Base-by-base conservation (phyloP, 2,113 vertebrate genomes). In the Cynoglossus semilaevis region DNA sequence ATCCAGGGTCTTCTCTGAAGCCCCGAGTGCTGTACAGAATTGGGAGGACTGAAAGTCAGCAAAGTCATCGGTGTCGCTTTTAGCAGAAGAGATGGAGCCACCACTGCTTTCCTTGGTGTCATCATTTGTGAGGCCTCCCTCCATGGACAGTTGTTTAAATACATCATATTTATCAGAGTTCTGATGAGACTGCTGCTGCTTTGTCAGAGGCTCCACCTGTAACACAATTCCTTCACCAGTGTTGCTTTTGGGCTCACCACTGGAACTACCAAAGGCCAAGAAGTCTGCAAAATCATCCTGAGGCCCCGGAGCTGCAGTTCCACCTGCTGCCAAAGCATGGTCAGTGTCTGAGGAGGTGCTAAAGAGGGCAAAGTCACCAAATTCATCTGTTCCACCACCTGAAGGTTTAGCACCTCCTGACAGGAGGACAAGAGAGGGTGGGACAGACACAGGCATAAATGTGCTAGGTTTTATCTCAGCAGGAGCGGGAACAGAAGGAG, bases 251-350 rank as follows among this genome's bases (percentile, higher is more conserved):
- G 90, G 79, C 72, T 93, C 91, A 2, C 84, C 92, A 2, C 86
- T 67, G 1, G 90, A 84, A 73, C 90, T 90, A 54, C 90, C 93
- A 53, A 98, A 98, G 12, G 95, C 94, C 93, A 98, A 93, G 79
- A 99, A 99, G 86, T 99, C 97, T 53, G 96, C 95, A 90, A 99
- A 99, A 85, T 99, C 95, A 43, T 98, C 96, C 54, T 96, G 96
- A 72, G 77, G 64, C 4, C 63, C 71, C 3, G 72, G 67, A 2
- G 72, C 77, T 5, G 53, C 57, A 11, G 51, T 74, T 48, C 78
- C 83, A 22, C 81, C 74, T 18, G 67, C 60, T 0, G 82, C 45
- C n/a, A 82, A 45, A 55, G 74, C 57, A 36, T 74, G 72, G 55
- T 80, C 15, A 10, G 80, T 49, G 19, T 84, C 81, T 35, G 92